Evolutionary conservation across 2,113 vertebrate species (phyloP).

Genomic region (Phrynocephalus versicolor): DNA sequence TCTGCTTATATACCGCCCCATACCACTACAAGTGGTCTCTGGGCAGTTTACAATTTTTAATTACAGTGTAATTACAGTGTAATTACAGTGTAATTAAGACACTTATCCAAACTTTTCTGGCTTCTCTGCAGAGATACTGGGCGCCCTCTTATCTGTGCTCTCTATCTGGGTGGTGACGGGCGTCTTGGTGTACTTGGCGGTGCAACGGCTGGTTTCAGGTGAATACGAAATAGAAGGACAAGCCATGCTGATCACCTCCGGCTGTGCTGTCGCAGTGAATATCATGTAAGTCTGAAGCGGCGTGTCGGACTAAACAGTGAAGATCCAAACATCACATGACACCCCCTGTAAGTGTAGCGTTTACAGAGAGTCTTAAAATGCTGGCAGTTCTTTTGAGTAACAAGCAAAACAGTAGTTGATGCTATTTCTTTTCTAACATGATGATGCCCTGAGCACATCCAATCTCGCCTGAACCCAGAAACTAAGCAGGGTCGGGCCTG

Average conservation of each 20-base stretch:
- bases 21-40: no score
- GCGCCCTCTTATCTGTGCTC: constrained; percentile 84
- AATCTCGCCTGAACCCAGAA: no score
- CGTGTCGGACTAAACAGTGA: neutral
- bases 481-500: no score
- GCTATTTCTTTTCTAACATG: no score
- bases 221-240: constrained; percentile 82
- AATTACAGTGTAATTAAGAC: no score
- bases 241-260: constrained; percentile 88
- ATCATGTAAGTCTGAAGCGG: constrained; percentile 74
- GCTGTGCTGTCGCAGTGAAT: constrained; percentile 85
- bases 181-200: constrained; percentile 81
- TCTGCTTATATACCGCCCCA: no score
- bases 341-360: neutral
- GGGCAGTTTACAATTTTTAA: no score
- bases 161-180: constrained; percentile 90
- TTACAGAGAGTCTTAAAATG: neutral
- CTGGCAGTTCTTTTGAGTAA: no score
- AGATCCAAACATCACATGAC: neutral
- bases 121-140: constrained; percentile 83
- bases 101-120: neutral
- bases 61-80: no score
- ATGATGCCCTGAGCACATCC: no score
- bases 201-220: constrained; percentile 78
- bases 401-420: no score